These are phyloP conservation scores for Helicoverpa assulta DNA, from an alignment of 2,888 invertebrate species.

Conservation along the genomic window DNA sequence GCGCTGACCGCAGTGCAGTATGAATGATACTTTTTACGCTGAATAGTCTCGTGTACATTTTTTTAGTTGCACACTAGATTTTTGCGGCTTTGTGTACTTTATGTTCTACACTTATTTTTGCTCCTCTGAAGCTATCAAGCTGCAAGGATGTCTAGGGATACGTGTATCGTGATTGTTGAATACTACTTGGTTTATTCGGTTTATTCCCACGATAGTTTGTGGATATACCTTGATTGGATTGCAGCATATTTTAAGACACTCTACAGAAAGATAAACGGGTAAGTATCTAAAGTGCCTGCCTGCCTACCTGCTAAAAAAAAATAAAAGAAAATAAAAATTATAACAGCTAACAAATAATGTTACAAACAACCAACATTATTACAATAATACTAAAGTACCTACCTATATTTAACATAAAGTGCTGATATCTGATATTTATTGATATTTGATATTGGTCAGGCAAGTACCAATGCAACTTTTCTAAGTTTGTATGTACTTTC, in stretches of 20 bases:
- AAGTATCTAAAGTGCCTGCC: neutral
- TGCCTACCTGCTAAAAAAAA: neutral
- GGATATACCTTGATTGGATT: neutral
- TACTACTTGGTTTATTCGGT: slow-evolving; percentile 7
- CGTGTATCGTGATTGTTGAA: slow-evolving; percentile 24
- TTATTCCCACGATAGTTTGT: neutral
- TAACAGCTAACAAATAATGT: too few relatives aligned
- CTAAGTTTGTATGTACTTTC: too few relatives aligned
- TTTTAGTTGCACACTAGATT: slow-evolving; percentile 66
- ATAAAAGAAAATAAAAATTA: neutral
- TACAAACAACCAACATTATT: slow-evolving; percentile 1
- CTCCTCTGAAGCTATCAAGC: slow-evolving; percentile 46
- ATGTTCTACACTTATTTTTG: slow-evolving; percentile 55
- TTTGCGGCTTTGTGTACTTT: slow-evolving; percentile 57
- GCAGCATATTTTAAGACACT: neutral
- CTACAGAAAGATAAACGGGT: neutral
- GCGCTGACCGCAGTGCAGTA: slow-evolving; percentile 82
- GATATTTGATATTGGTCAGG: too few relatives aligned
- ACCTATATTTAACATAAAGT: slow-evolving; percentile 14
- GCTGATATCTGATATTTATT: slow-evolving; percentile 42
- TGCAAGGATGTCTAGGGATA: slow-evolving; percentile 3
- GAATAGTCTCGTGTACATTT: slow-evolving; percentile 74
- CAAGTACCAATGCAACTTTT: too few relatives aligned
- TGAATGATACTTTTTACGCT: slow-evolving; percentile 83
- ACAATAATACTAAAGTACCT: slow-evolving; percentile 25